Percentiles rank a stretch among this genome's conserved stretches.
These are phyloP conservation scores for Corythucha ciliata DNA, from an alignment of 2,888 invertebrate genomes.

Conservation along the genomic window DNA sequence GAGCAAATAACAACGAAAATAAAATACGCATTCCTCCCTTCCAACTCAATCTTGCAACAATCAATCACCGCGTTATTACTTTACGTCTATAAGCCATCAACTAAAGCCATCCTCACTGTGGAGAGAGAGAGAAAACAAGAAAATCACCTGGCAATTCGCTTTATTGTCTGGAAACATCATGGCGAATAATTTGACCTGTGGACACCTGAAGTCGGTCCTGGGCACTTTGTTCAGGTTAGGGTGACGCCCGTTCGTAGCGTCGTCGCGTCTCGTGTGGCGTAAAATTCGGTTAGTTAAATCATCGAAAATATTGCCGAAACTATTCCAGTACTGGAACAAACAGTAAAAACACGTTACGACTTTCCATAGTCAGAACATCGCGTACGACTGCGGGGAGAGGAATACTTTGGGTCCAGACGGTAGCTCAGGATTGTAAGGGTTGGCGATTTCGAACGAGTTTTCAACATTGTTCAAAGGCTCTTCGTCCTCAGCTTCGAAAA, in stretches of 20 bases:
- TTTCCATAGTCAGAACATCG: no score
- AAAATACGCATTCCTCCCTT: no score
- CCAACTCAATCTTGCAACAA: no score
- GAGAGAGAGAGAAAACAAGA: no score
- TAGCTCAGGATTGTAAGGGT: slow-evolving; percentile 27
- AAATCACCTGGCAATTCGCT: slow-evolving; percentile 37
- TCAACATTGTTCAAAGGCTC: slow-evolving; percentile 33
- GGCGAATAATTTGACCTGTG: slow-evolving; percentile 15
- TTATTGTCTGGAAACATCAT: slow-evolving; percentile 36
- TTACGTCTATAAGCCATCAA: no score
- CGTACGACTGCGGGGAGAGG: no score
- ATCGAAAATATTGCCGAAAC: slow-evolving; percentile 31
- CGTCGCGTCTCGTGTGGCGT: slow-evolving; percentile 25
- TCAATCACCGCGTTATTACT: no score
- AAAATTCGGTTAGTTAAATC: slow-evolving; percentile 30
- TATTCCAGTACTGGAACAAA: slow-evolving; percentile 30
- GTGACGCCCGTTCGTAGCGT: neutral
- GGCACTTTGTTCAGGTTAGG: slow-evolving; percentile 30
- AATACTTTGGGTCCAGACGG: no score
- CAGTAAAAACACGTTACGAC: slow-evolving; percentile 1
- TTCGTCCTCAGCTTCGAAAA: slow-evolving; percentile 28
- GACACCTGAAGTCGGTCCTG: slow-evolving; percentile 31
- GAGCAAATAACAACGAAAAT: no score
- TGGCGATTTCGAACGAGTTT: slow-evolving; percentile 25
- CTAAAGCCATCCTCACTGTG: no score